Base-by-base conservation (phyloP, 2,888 invertebrate species). In the Melanotus villosus region DNA sequence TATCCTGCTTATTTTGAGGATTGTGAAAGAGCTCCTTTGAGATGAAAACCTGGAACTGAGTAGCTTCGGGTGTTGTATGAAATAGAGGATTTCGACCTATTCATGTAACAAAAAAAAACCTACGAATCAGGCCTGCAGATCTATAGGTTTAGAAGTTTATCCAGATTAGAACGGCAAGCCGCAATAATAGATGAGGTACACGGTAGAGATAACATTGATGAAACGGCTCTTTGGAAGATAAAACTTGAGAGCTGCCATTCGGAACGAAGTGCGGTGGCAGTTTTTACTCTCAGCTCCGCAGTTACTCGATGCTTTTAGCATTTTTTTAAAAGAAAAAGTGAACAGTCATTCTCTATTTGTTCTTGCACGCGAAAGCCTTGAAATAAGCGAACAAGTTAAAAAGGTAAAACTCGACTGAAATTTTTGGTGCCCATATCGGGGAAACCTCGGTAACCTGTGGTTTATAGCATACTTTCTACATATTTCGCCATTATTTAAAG, bases 111-210 rank as follows among this genome's bases (percentile, higher is more conserved):
- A 54, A 36, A 52, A n/a, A 59, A 56, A 60, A 16, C 19, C 34
- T 9, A 6, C 43, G 52, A 60, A 58, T 58, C 38, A 36, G 36
- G 59, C 32, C 45, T 64, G 43, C 60, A 52, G 34, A 45, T 59
- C 68, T 60, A 60, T 71, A 68, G 58, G 38, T 67, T 59, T 56
- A 38, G 47, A 68, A 65, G 68, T 56, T 68, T 62, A 62, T 63
- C 62, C 63, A 64, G 70, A 70, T 73, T 72, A 71, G 65, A 71
- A 71, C 58, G 71, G 72, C 67, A 60, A 69, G 63, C 62, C 69
- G 67, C 65, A 75, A 75, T 75, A 75, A 75, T 75, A 74, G 72
- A 75, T 75, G 73, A 73, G 75, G 71, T 75, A 71, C 72, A 73
- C 60, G 59, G 69, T 64, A 65, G 73, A 75, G 73, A 75, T 73